Conservation (phyloP, 1,140 invertebrate species). For the Wasmannia auropunctata region DNA sequence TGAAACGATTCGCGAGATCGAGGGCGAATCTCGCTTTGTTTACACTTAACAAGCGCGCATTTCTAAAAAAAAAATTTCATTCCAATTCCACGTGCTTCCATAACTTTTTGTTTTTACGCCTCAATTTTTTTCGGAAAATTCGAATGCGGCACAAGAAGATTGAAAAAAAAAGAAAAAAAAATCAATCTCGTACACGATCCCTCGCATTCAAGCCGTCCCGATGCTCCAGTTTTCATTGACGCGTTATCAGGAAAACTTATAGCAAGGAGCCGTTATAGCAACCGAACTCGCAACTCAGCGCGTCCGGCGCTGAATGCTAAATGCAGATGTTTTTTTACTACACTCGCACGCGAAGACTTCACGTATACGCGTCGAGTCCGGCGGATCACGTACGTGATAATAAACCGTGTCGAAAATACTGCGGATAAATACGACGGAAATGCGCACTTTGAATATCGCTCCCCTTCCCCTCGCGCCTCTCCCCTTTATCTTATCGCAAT, state of each 20-base stretch:
- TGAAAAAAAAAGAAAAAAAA: not conserved
- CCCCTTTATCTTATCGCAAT: not conserved
- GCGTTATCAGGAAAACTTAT: constrained; percentile 27
- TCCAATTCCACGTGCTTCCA: not conserved
- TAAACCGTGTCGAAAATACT: constrained; percentile 25
- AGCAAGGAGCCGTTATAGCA: not conserved
- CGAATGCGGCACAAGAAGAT: not conserved
- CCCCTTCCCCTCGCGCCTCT: not conserved
- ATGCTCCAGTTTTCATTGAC: constrained; percentile 31
- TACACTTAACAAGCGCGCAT: not conserved
- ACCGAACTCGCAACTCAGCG: not conserved
- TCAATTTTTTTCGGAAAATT: not conserved
- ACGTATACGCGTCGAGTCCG: not conserved
- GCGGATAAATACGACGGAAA: constrained; percentile 10
- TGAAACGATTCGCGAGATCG: not conserved
- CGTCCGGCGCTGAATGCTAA: constrained; percentile 3
- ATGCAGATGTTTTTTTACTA: constrained; percentile 1
- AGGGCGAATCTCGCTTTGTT: not conserved
- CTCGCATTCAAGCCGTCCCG: not conserved
- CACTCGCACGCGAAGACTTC: not conserved
- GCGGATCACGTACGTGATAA: constrained; percentile 33
- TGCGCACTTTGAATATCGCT: not conserved
- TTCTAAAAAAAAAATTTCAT: not conserved
- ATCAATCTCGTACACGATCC: not conserved
- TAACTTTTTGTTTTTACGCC: not conserved